Percentiles rank a stretch among this genome's conserved stretches.
phyloP scores from a whole-genome alignment of 2,797 vertebrate genomes.

The Otus scops region DNA sequence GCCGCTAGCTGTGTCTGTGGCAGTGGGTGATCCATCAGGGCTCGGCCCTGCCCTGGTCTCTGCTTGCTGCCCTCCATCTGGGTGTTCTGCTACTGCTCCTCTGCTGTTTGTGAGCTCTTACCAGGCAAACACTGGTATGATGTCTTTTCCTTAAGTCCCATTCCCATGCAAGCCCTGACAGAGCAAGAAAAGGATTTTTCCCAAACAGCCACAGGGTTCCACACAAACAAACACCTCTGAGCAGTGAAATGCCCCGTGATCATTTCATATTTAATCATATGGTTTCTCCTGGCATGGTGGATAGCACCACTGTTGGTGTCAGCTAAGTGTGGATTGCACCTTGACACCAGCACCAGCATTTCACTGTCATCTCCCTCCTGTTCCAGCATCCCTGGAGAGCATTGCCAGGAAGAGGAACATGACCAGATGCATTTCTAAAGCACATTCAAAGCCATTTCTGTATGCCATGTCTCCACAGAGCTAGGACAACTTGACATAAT shows the following conservation, averaged over 20 bases:
- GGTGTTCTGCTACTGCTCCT: background rate
- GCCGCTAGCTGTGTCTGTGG: background rate
- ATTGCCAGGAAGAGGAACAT: rapidly evolving
- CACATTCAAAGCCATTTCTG: background rate
- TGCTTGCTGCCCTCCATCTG: background rate
- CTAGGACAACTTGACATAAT: background rate
- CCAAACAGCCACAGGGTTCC: rapidly evolving
- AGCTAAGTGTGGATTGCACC: background rate
- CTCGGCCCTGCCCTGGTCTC: background rate
- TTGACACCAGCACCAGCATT: background rate
- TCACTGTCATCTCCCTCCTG: background rate
- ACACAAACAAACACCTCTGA: background rate
- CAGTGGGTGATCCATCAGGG: background rate
- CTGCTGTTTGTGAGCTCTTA: background rate
- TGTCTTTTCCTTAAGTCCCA: background rate
- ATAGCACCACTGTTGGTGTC: background rate
- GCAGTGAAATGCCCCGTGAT: background rate
- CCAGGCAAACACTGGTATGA: background rate
- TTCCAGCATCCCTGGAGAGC: background rate
- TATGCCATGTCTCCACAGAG: background rate
- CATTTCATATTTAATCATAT: background rate
- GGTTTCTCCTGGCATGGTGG: background rate
- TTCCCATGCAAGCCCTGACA: background rate
- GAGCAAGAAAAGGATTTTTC: background rate
- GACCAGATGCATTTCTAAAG: background rate